Conservation (phyloP, 2,888 invertebrate species). For the Cantharis lateralis region DNA sequence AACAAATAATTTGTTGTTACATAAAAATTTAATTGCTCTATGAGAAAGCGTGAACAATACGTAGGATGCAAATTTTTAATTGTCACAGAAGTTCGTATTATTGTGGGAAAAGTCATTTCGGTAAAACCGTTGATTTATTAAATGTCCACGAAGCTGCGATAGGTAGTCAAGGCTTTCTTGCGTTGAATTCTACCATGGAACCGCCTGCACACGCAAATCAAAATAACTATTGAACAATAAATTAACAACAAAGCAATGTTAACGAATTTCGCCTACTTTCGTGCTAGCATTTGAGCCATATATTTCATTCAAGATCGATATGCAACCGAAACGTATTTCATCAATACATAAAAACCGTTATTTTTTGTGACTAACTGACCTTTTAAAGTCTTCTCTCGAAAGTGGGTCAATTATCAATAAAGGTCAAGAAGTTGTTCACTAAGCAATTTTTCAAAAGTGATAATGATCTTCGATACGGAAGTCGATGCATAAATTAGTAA, state of each 20-base stretch:
- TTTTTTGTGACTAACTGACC: background rate
- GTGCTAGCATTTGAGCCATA: background rate
- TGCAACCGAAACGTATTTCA: background rate
- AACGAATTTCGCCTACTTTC: background rate
- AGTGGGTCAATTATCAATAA: background rate
- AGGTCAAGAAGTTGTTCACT: background rate
- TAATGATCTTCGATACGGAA: background rate
- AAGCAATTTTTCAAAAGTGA: background rate
- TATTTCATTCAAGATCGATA: background rate
- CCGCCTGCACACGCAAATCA: background rate
- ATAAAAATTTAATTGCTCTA: background rate
- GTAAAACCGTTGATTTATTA: background rate
- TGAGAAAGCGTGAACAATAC: background rate
- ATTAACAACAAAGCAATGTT: background rate
- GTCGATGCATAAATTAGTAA: background rate
- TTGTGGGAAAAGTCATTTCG: background rate
- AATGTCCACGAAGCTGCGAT: background rate
- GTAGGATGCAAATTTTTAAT: background rate
- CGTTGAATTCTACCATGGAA: background rate
- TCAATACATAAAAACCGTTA: background rate
- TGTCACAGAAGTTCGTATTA: background rate
- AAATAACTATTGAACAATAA: background rate
- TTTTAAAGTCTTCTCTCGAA: background rate
- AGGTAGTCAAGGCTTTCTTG: background rate
- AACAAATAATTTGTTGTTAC: too few species aligned